These are phyloP conservation scores for Acrobasis consociella DNA, from an alignment of 2,888 invertebrate species.

Conservation along the genomic window DNA sequence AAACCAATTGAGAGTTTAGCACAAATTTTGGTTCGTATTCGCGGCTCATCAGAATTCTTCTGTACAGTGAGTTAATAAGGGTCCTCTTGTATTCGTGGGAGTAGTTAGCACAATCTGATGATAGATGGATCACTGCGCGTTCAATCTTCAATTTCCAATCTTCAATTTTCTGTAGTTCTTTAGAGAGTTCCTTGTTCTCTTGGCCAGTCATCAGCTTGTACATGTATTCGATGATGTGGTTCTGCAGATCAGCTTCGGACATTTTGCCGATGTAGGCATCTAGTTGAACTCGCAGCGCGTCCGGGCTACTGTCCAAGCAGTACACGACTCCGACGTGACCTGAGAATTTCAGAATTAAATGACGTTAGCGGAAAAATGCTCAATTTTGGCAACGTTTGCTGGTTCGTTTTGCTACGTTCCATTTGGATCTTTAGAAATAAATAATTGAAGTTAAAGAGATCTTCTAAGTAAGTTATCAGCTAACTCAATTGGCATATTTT, in stretches of 20 bases:
- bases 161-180: constrained; percentile 34
- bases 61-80: constrained; percentile 43
- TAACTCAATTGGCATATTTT: neutral
- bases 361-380: constrained; percentile 21
- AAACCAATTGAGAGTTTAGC: constrained; percentile 50
- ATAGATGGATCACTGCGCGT: constrained; percentile 36
- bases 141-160: constrained; percentile 45
- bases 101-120: constrained; percentile 33
- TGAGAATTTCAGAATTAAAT: constrained; percentile 35
- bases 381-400: constrained; percentile 8
- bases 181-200: constrained; percentile 30
- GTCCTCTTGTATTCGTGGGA: constrained; percentile 45
- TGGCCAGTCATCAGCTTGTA: constrained; percentile 40
- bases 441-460: no score
- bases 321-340: constrained; percentile 51
- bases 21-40: constrained; percentile 47
- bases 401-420: neutral
- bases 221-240: constrained; percentile 43
- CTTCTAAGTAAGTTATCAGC: neutral
- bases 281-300: constrained; percentile 45
- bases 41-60: constrained; percentile 42
- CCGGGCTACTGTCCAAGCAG: constrained; percentile 60
- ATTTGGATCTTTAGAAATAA: neutral
- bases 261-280: constrained; percentile 45
- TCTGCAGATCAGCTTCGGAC: constrained; percentile 43